Evolutionary conservation across 1,140 invertebrate genomes (phyloP).

Genomic region (Tetraneura akinire): DNA sequence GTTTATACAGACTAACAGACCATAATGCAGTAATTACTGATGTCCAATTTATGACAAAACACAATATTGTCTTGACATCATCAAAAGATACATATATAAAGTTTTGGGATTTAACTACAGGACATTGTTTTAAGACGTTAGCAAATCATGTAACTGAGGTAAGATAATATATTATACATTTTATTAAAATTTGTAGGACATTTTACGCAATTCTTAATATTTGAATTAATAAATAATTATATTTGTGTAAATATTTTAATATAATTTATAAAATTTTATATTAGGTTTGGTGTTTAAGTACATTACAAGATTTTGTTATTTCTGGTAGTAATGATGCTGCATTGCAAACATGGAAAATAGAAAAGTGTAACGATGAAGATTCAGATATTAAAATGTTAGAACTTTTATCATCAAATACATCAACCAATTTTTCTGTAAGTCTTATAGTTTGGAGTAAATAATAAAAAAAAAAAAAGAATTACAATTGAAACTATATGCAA

Average conservation of each 20-base stretch:
- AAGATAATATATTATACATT: conserved; percentile 51
- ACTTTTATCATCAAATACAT: conserved; percentile 60
- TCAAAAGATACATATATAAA: conserved; percentile 96
- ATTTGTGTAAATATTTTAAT: too few relatives aligned
- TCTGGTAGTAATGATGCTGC: conserved; percentile 84
- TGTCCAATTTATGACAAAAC: conserved; percentile 74
- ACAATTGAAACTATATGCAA: too few relatives aligned
- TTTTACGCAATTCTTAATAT: too few relatives aligned
- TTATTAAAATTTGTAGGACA: neutral
- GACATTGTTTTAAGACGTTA: conserved; percentile 94
- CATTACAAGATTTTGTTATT: conserved; percentile 79
- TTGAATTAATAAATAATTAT: too few relatives aligned
- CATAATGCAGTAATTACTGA: conserved; percentile 93
- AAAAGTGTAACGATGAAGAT: conserved; percentile 59
- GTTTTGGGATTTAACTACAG: conserved; percentile 94
- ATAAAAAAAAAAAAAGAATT: too few relatives aligned
- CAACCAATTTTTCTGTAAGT: conserved; percentile 63
- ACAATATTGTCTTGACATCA: conserved; percentile 80
- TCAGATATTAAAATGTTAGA: conserved; percentile 58
- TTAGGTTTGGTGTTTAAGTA: conserved; percentile 82
- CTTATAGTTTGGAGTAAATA: too few relatives aligned
- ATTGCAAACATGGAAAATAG: conserved; percentile 79
- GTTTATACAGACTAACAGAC: conserved; percentile 83
- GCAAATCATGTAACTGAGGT: conserved; percentile 77
- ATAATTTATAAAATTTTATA: conserved; percentile 49